A percentile compares a stretch with the other conserved stretches of the same genome.
These are phyloP conservation scores for Catocala nupta DNA, from an alignment of 2,888 invertebrate species.

Conservation along the genomic window DNA sequence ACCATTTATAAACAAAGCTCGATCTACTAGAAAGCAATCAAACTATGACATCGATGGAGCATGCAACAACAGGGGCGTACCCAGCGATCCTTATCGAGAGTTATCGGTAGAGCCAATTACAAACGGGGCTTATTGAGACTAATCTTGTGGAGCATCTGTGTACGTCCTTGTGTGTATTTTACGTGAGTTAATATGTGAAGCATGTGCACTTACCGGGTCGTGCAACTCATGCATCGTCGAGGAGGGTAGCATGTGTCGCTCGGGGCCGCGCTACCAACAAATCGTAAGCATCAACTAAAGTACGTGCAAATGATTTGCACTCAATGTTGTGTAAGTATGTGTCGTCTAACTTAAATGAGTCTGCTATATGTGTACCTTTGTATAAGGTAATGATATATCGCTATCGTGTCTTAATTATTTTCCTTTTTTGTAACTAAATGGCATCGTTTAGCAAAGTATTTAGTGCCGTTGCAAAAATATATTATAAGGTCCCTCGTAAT, in stretches of 20 bases:
- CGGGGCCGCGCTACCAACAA: constrained; percentile 83
- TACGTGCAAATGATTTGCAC: constrained; percentile 41
- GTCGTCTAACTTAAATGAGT: not conserved
- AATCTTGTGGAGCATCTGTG: constrained; percentile 44
- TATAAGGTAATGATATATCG: not conserved
- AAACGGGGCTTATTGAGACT: not conserved
- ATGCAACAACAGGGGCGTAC: constrained; percentile 59
- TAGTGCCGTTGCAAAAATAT: too few species aligned
- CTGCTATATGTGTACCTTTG: not conserved
- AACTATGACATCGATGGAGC: constrained; percentile 64
- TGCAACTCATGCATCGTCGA: constrained; percentile 88
- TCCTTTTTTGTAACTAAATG: too few species aligned
- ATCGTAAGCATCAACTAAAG: constrained; percentile 70
- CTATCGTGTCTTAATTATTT: too few species aligned
- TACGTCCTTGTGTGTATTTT: constrained; percentile 46
- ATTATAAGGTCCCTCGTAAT: too few species aligned
- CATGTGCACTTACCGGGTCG: constrained; percentile 85
- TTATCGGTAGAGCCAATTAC: constrained; percentile 1
- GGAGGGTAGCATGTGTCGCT: constrained; percentile 86
- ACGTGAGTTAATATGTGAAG: constrained; percentile 38
- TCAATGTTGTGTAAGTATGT: constrained; percentile 7
- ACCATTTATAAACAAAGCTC: constrained; percentile 58
- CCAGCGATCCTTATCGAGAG: constrained; percentile 35
- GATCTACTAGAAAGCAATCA: constrained; percentile 71
- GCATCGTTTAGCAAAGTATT: too few species aligned